These are phyloP conservation scores for Oedothorax gibbosus DNA, from an alignment of 1,140 invertebrate species.

Conservation along the genomic window DNA sequence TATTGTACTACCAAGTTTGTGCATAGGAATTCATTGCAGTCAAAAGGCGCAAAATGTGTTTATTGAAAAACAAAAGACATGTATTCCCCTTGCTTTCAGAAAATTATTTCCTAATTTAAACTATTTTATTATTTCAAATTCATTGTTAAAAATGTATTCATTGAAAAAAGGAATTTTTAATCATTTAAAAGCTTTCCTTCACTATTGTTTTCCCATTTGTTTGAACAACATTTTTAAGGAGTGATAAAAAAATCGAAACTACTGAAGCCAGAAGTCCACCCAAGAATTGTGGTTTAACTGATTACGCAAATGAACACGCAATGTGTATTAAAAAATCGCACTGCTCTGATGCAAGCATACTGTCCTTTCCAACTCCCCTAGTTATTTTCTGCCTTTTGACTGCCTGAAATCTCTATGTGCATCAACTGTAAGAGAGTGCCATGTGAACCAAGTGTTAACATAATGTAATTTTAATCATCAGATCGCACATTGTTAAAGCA, in stretches of 20 bases:
- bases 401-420: constrained; percentile 36
- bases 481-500: constrained; percentile 44
- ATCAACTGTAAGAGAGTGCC: constrained; percentile 39
- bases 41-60: constrained; percentile 21
- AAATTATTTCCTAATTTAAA: too few relatives aligned
- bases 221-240: neutral
- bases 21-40: constrained; percentile 28
- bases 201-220: neutral
- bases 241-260: neutral
- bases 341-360: constrained; percentile 31
- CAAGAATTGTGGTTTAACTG: constrained; percentile 50
- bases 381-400: constrained; percentile 48
- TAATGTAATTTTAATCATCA: constrained; percentile 35
- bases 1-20: neutral
- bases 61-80: too few relatives aligned
- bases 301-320: constrained; percentile 40
- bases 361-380: constrained; percentile 8
- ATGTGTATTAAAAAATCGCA: constrained; percentile 34
- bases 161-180: neutral
- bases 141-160: too few relatives aligned
- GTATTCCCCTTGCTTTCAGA: too few relatives aligned
- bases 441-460: constrained; percentile 26
- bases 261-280: constrained; percentile 52
- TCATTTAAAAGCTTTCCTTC: neutral
- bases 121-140: neutral